Evolutionary conservation across 1,140 invertebrate species (phyloP), one percentile per base, ranked within the genome.

Genomic region (Cydia fagiglandana): DNA sequence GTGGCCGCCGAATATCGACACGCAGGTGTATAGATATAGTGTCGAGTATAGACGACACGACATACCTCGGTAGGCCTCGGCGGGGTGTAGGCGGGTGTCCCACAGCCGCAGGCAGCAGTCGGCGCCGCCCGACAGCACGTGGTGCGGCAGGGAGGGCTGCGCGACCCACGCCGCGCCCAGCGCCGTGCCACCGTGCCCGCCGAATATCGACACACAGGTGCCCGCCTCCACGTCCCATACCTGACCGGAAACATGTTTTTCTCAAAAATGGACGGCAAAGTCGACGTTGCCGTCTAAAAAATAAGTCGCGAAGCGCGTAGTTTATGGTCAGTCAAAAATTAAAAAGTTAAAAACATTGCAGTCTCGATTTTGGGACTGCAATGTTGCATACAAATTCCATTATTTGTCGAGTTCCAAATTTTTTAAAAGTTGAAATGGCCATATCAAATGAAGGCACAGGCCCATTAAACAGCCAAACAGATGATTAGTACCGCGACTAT

Each of bases 181-280:
- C 15, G 83, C 20, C 9, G 24, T 13, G 28, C 56, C 17, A 17
- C n/a, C 38, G 82, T 86, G 86, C 0, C 80, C 82, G 17, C 73
- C 78, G 80, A 86, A 86, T 73, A 88, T 80, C 0, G 80, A 73
- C 20, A 78, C 75, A 47, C 86, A 88, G 13, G 12, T 34, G 15
- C 84, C 89, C 2, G 45, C 5, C 0, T 30, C n/a, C 30, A 96
- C 94, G 86, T 97, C 95, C 96, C 96, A 97, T 17, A 97, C 94
- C 96, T 96, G 76, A 38, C 87, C 79, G 74, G 79, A 53, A 79
- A 41, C 70, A 81, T n/a, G n/a, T n/a, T n/a, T n/a, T n/a, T n/a
- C n/a, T n/a, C n/a, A n/a, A n/a, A n/a, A n/a, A n/a, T n/a, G n/a
- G n/a, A n/a, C n/a, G n/a, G n/a, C n/a, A n/a, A n/a, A n/a, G n/a